Evolutionary conservation across 2,888 invertebrate genomes (phyloP), one percentile per base, ranked within the genome.

Genomic region (Chrysodeixis includens): DNA sequence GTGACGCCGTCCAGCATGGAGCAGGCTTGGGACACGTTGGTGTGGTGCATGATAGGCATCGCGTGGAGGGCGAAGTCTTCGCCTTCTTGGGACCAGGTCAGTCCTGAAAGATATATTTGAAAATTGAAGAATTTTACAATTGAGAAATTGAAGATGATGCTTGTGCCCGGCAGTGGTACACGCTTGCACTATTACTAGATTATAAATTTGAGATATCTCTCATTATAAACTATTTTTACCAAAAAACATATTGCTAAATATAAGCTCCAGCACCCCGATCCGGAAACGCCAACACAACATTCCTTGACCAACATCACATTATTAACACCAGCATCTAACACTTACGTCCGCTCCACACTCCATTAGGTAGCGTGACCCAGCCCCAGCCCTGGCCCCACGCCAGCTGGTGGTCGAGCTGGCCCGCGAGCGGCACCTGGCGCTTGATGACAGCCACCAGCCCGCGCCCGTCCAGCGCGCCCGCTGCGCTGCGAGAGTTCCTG

Each of bases 331-430:
- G n/a, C n/a, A n/a, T 10, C 32, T 40, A 6, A 53, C 77, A 93
- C 94, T 93, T 78, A 96, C 96, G 96, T 83, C 96, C 96, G 79
- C 96, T 96, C 96, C 96, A 96, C 1, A 96, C 96, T 9, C 96
- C 96, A 68, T 96, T 96, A 12, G 96, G 96, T 81, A 96, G 86
- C 14, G 96, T 97, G 62, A 97, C 96, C 97, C 97, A 97, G 1
- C 97, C 97, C 97, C 97, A 97, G 55, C 97, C 97, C 81, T 97
- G 97, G 5, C 97, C 97, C 97, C 97, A 97, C 78, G 95, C 95
- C 82, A 89, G 96, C 89, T 91, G 95, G 85, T 90, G 96, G 88
- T 91, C 96, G 83, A 94, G 95, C 89, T 96, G 92, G 0, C 95
- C 95, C 0, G 95, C 95, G 52, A 95, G 87, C 0, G 95, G 95